A percentile compares a stretch with the other conserved stretches of the same genome.
phyloP scores from a whole-genome alignment of 2,888 invertebrate species.

The Dicyrtoma fusca region DNA sequence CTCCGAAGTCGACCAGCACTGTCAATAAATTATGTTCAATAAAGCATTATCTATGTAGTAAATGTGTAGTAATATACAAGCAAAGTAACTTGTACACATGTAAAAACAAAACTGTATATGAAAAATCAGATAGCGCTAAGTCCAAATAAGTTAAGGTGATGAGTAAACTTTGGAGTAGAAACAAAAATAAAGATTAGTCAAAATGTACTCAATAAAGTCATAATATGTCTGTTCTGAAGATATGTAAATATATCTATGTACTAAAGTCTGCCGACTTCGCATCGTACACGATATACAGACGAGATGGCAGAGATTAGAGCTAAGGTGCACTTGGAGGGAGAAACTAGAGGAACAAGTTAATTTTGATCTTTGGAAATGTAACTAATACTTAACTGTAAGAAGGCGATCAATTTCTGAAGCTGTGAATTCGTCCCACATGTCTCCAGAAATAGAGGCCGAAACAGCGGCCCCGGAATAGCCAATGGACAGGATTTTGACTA shows the following conservation, averaged over 20 bases:
- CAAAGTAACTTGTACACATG: too few species aligned
- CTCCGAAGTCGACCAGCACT: too few species aligned
- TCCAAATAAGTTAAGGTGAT: too few species aligned
- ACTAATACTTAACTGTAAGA: constrained; percentile 45
- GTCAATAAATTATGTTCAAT: too few species aligned
- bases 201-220: not conserved
- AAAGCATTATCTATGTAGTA: too few species aligned
- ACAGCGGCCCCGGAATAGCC: constrained; percentile 33
- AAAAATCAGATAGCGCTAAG: too few species aligned
- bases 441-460: constrained; percentile 37
- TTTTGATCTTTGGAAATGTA: not conserved
- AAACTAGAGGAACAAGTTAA: constrained; percentile 4
- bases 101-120: too few species aligned
- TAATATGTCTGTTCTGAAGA: not conserved
- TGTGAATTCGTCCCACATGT: constrained; percentile 48
- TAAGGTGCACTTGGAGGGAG: not conserved
- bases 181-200: too few species aligned
- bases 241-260: not conserved
- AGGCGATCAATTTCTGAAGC: constrained; percentile 44
- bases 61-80: too few species aligned
- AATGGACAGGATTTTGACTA: constrained; percentile 38
- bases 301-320: too few species aligned
- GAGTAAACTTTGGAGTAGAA: too few species aligned
- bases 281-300: not conserved
- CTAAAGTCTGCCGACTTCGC: not conserved